A percentile compares a stretch with the other conserved stretches of the same genome.
These are phyloP conservation scores for Amblyopsis hoosieri DNA, from an alignment of 2,797 vertebrate genomes.

Conservation along the genomic window DNA sequence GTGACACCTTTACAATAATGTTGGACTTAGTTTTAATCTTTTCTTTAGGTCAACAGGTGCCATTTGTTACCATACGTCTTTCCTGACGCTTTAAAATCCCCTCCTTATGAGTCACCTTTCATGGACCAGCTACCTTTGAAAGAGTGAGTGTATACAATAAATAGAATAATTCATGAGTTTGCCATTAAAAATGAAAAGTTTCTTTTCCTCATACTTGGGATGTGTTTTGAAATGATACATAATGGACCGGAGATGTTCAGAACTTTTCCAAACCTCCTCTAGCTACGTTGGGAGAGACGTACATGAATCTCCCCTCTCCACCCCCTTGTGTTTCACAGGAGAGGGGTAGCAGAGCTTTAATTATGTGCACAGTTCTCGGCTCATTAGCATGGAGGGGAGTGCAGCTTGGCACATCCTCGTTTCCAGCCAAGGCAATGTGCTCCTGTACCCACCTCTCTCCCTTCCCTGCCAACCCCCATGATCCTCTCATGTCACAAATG, in stretches of 20 bases:
- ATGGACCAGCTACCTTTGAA: slow-evolving; percentile 96
- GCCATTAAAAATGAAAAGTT: slow-evolving; percentile 99
- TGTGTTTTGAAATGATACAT: slow-evolving; percentile 97
- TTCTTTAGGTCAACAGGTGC: slow-evolving; percentile 70
- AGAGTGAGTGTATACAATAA: slow-evolving; percentile 95
- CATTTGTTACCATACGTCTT: slow-evolving; percentile 57
- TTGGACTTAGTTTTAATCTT: slow-evolving; percentile 21
- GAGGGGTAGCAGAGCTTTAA: slow-evolving; percentile 70
- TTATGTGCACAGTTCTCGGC: slow-evolving; percentile 68
- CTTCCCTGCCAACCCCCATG: slow-evolving; percentile 31
- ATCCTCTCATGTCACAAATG: slow-evolving; percentile 70
- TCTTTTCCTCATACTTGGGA: slow-evolving; percentile 95
- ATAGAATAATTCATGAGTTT: slow-evolving; percentile 99
- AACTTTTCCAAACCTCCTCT: slow-evolving; percentile 92
- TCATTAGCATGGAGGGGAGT: slow-evolving; percentile 71
- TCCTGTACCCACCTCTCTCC: slow-evolving; percentile 60
- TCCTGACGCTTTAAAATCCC: slow-evolving; percentile 74
- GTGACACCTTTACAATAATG: slow-evolving; percentile 42
- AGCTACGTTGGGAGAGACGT: slow-evolving; percentile 76
- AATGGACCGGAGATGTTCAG: slow-evolving; percentile 97
- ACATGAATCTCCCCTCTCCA: slow-evolving; percentile 46
- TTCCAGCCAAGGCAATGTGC: slow-evolving; percentile 66
- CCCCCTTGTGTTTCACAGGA: slow-evolving; percentile 66
- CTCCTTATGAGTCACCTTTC: slow-evolving; percentile 92
- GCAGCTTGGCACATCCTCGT: slow-evolving; percentile 50